phyloP scores from a whole-genome alignment of 1,140 invertebrate species.

The Cotesia typhae region DNA sequence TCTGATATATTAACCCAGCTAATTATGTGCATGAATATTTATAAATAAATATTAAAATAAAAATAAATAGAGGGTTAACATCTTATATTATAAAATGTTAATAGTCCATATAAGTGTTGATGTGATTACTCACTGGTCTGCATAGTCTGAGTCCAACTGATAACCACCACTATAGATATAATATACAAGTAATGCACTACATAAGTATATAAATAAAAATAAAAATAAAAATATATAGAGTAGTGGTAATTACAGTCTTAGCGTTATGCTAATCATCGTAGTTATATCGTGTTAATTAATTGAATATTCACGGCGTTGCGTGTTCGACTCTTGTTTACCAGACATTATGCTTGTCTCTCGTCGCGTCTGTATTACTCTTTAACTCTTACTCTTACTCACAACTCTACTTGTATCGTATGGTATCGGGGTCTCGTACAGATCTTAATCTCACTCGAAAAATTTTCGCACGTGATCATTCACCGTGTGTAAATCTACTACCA shows the following conservation, averaged over 20 bases:
- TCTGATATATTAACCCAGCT: conserved; percentile 5
- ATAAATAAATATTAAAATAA: no score
- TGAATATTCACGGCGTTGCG: conserved; percentile 45
- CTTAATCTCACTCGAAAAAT: conserved; percentile 26
- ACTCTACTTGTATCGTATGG: not conserved
- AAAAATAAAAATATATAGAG: no score
- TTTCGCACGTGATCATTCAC: conserved; percentile 21
- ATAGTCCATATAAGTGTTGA: conserved; percentile 12
- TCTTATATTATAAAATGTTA: not conserved
- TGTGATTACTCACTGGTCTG: not conserved
- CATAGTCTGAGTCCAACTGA: conserved; percentile 1
- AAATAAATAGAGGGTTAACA: not conserved
- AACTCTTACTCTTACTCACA: not conserved
- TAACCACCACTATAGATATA: not conserved
- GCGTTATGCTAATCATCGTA: conserved; percentile 44
- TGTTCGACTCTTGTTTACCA: conserved; percentile 33
- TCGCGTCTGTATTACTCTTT: conserved; percentile 10
- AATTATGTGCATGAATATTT: not conserved
- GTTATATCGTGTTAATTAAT: conserved; percentile 49
- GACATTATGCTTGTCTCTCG: conserved; percentile 37
- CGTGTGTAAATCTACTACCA: not conserved
- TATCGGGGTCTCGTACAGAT: not conserved
- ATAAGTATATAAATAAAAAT: no score
- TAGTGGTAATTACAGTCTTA: not conserved
- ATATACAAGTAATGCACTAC: no score